Conservation (phyloP, 1,140 invertebrate genomes). For the Meloidogyne floridensis region DNA sequence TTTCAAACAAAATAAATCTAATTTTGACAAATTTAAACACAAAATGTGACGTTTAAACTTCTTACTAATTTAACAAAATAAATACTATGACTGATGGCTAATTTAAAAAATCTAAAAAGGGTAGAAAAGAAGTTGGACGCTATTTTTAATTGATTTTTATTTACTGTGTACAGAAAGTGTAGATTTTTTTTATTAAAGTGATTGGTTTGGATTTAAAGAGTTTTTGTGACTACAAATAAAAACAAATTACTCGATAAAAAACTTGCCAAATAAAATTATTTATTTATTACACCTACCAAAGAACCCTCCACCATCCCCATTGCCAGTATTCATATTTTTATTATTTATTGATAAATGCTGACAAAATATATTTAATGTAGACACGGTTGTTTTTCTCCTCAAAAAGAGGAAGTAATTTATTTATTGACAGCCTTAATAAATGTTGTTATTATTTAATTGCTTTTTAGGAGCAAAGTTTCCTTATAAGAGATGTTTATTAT, state of each 20-base stretch:
- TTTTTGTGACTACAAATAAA: too few relatives aligned
- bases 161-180: too few relatives aligned
- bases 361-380: not conserved
- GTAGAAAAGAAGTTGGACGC: too few relatives aligned
- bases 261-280: too few relatives aligned
- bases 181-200: too few relatives aligned
- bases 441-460: not conserved
- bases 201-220: too few relatives aligned
- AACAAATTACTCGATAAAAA: too few relatives aligned
- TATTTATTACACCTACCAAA: not conserved
- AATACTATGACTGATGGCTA: not conserved
- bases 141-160: too few relatives aligned
- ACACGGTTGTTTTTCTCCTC: not conserved
- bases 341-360: not conserved
- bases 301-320: not conserved
- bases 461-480: not conserved
- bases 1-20: too few relatives aligned
- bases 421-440: not conserved
- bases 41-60: not conserved
- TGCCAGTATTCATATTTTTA: not conserved
- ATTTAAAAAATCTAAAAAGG: not conserved
- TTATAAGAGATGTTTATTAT: not conserved
- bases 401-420: constrained; percentile 3
- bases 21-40: too few relatives aligned
- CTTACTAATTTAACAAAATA: not conserved